Base-by-base conservation (phyloP, 2,797 vertebrate genomes). In the Paedocypris micromegethes region DNA sequence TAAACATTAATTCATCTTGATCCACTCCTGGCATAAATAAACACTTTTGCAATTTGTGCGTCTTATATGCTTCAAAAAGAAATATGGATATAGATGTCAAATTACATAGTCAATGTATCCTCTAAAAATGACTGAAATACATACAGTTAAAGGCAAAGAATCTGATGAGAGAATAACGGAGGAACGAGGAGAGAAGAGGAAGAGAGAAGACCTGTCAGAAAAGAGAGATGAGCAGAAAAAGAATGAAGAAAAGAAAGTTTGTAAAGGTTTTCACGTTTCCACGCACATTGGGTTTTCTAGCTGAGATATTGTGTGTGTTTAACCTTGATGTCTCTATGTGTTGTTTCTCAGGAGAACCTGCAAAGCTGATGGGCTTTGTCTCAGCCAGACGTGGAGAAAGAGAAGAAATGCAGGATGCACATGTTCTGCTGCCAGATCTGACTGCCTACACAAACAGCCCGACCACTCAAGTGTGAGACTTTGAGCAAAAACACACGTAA, bases 251-350 rank as follows among this genome's bases (percentile, higher is more conserved):
- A 97, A 97, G 94, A 96, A 94, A 94, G 92, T 97, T 93, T 98
- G 93, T 94, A 98, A 91, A 97, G 96, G 96, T 98, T 94, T 95
- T 96, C 91, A 91, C 90, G 91, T 86, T 92, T 91, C 86, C 89
- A 90, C 87, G 89, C 86, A 90, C 65, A 68, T 68, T 83, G 83
- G 82, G 58, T 65, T 9, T 56, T 6, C 40, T 63, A 51, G 58
- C 6, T 43, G 46, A 9, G 78, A 71, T 83, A 70, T 55, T 60
- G 55, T 81, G 52, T 78, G 5, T 55, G 0, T 43, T 23, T 8
- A 2, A 46, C 51, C 23, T 7, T 3, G 4, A 4, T 66, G 5
- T 61, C 42, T 49, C 9, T 50, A 8, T 46, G 6, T 56, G 6
- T 39, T 7, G 9, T 68, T 44, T 43, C 7, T 6, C 41, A 45